phyloP scores from a whole-genome alignment of 2,888 invertebrate genomes.

The Drosophila formosana region DNA sequence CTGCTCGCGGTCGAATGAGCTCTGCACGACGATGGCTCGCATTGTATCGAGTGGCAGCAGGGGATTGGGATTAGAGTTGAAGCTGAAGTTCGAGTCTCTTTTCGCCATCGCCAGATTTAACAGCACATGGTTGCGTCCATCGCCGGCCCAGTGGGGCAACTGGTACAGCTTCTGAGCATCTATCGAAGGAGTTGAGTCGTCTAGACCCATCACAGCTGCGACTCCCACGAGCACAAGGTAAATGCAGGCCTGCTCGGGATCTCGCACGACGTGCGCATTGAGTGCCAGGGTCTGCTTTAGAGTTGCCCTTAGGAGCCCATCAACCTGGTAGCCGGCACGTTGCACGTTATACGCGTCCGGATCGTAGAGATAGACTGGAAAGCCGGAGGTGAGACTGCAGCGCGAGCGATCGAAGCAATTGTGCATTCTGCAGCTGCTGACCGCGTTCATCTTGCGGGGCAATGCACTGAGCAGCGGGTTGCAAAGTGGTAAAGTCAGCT shows the following conservation, averaged over 20 bases:
- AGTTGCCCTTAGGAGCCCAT: slow-evolving; percentile 93
- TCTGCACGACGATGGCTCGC: slow-evolving; percentile 94
- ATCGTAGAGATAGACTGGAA: slow-evolving; percentile 96
- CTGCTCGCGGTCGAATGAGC: slow-evolving; percentile 89
- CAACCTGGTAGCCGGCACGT: slow-evolving; percentile 90
- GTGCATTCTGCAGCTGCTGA: slow-evolving; percentile 89
- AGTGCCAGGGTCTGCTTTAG: slow-evolving; percentile 93
- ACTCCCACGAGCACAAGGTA: slow-evolving; percentile 95
- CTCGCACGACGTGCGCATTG: slow-evolving; percentile 93
- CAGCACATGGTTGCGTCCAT: slow-evolving; percentile 96
- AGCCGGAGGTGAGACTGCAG: slow-evolving; percentile 96
- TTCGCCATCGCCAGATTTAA: slow-evolving; percentile 90
- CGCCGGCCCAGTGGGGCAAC: slow-evolving; percentile 96
- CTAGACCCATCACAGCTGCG: slow-evolving; percentile 85
- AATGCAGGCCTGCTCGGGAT: slow-evolving; percentile 94
- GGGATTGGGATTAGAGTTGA: slow-evolving; percentile 87
- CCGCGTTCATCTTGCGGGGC: slow-evolving; percentile 85
- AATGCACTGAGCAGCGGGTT: slow-evolving; percentile 89
- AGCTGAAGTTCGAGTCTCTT: slow-evolving; percentile 88
- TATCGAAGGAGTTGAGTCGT: slow-evolving; percentile 80
- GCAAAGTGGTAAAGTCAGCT: slow-evolving; percentile 91
- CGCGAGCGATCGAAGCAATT: slow-evolving; percentile 98
- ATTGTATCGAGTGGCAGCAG: slow-evolving; percentile 91
- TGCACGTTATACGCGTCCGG: slow-evolving; percentile 91
- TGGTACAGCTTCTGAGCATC: slow-evolving; percentile 88